Conservation (phyloP, 2,113 vertebrate genomes). For the Erinaceus europaeus region DNA sequence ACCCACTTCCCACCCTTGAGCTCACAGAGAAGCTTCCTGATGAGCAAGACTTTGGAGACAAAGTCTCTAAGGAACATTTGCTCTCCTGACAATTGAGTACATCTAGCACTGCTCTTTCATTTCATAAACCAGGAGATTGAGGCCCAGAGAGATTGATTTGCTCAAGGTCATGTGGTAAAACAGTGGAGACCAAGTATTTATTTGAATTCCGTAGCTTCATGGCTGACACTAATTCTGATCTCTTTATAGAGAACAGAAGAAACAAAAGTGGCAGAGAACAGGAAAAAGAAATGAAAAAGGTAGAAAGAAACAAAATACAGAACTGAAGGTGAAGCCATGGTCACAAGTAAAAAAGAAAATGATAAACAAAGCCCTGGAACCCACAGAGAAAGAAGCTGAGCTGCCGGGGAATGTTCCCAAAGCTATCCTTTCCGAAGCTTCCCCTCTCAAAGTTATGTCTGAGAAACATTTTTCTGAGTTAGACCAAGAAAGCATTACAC, state of each 20-base stretch:
- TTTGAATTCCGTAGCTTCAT: neutral
- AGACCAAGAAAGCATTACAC: slow-evolving; percentile 1
- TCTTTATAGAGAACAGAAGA: slow-evolving; percentile 69
- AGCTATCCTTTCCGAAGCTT: neutral
- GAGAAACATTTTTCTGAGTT: neutral
- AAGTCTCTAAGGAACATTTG: neutral
- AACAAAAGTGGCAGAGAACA: slow-evolving; percentile 50
- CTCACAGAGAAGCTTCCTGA: neutral
- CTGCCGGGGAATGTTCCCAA: fast-evolving
- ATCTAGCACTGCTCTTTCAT: neutral
- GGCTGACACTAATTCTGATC: slow-evolving; percentile 46
- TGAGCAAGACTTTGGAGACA: neutral
- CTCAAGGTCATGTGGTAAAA: neutral
- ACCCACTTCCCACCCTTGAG: too few relatives aligned
- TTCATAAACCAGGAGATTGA: slow-evolving; percentile 21
- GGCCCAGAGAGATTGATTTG: neutral
- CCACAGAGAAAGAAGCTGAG: neutral
- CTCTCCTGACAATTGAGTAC: neutral
- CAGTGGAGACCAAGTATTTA: neutral
- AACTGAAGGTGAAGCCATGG: neutral
- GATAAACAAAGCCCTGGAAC: neutral
- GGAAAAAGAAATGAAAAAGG: slow-evolving; percentile 34
- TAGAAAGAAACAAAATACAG: neutral
- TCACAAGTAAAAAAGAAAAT: slow-evolving; percentile 2
- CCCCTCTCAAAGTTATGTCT: neutral